These are phyloP conservation scores for Hypomesus transpacificus DNA, from an alignment of 2,113 vertebrate genomes.

Conservation along the genomic window DNA sequence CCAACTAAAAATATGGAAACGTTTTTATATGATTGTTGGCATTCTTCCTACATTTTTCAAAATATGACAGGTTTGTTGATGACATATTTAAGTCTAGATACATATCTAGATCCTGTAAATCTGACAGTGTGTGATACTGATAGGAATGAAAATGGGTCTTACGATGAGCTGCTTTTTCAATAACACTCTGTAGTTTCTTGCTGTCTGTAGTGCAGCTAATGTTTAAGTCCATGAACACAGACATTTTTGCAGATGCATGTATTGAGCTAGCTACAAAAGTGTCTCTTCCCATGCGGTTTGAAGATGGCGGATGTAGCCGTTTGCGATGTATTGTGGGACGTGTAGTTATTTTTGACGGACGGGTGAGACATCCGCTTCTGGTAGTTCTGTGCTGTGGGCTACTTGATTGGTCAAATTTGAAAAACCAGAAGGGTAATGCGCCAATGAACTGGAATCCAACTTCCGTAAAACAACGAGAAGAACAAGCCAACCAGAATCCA, in stretches of 20 bases:
- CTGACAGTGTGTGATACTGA: neutral
- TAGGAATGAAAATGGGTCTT: slow-evolving; percentile 43
- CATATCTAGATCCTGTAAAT: neutral
- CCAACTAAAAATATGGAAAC: slow-evolving; percentile 60
- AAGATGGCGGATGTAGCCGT: too few relatives aligned
- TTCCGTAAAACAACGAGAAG: too few relatives aligned
- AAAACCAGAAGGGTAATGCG: neutral
- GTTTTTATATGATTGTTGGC: too few relatives aligned
- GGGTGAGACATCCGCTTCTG: neutral
- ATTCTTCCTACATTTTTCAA: neutral
- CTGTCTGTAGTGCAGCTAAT: slow-evolving; percentile 49
- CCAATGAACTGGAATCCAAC: too few relatives aligned
- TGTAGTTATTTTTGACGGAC: neutral
- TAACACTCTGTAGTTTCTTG: slow-evolving; percentile 38
- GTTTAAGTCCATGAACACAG: slow-evolving; percentile 72
- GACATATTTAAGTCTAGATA: neutral
- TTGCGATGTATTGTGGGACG: slow-evolving; percentile 9
- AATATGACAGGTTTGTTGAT: too few relatives aligned
- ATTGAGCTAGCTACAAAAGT: neutral
- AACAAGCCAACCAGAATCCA: too few relatives aligned
- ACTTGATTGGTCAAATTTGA: neutral
- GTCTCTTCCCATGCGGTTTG: neutral
- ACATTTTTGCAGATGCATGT: slow-evolving; percentile 47
- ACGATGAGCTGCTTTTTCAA: slow-evolving; percentile 73
- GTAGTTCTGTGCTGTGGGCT: neutral